Conservation (phyloP, 2,797 vertebrate species). For the Myripristis murdjan region DNA sequence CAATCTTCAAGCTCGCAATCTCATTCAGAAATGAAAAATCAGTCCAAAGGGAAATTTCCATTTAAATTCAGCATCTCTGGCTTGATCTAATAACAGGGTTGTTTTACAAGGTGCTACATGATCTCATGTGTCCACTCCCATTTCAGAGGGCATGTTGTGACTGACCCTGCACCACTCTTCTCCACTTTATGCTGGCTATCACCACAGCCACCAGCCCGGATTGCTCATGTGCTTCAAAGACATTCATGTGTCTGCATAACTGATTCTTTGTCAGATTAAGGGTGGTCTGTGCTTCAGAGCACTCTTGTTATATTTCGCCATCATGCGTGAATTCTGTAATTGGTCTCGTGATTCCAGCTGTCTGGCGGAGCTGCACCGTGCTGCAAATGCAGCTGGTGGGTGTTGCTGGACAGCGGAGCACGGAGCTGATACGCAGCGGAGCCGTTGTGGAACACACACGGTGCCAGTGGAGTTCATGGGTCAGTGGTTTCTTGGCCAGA, state of each 20-base stretch:
- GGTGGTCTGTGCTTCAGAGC: constrained; percentile 13
- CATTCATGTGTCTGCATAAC: constrained; percentile 22
- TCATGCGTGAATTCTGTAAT: no score
- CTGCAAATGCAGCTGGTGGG: no score
- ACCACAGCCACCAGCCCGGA: constrained; percentile 36
- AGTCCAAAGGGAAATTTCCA: constrained; percentile 2
- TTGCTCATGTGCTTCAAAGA: constrained; percentile 35
- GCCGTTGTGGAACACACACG: no score
- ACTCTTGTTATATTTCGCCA: no score
- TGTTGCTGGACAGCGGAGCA: no score
- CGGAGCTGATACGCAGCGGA: no score
- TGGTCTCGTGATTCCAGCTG: no score
- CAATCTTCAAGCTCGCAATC: constrained; percentile 1
- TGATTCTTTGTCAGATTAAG: constrained; percentile 30
- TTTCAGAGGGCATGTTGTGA: constrained; percentile 36
- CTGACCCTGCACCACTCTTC: constrained; percentile 39
- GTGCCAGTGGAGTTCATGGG: no score
- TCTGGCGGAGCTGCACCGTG: no score
- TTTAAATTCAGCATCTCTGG: constrained; percentile 31
- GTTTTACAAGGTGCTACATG: constrained; percentile 32
- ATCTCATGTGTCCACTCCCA: constrained; percentile 30
- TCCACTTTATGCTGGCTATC: constrained; percentile 40
- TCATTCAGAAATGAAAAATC: neutral
- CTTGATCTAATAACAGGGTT: constrained; percentile 49
- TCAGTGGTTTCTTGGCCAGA: no score